phyloP scores from a whole-genome alignment of 1,140 invertebrate genomes.

The Pogonomyrmex barbatus region DNA sequence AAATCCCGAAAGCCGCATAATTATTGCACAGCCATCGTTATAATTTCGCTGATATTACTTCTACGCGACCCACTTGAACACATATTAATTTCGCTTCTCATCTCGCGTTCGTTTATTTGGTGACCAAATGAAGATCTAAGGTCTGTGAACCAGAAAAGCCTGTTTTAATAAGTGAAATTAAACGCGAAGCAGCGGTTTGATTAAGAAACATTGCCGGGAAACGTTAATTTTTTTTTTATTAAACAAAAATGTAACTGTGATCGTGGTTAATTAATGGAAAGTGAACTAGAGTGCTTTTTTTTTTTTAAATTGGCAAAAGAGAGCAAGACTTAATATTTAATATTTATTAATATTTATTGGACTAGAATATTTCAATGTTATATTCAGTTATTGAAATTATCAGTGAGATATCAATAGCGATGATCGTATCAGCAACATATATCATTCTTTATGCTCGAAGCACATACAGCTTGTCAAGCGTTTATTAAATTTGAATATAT shows the following conservation, averaged over 20 bases:
- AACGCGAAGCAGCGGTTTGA: background rate
- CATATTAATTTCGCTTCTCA: constrained; percentile 45
- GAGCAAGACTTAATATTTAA: background rate
- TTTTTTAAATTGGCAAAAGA: background rate
- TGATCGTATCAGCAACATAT: background rate
- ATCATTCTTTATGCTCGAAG: background rate
- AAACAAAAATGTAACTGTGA: background rate
- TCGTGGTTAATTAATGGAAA: background rate
- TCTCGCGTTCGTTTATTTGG: constrained; percentile 8
- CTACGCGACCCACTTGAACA: constrained; percentile 4
- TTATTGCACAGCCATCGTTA: constrained; percentile 54
- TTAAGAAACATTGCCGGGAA: background rate
- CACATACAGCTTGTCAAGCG: background rate
- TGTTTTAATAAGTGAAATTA: background rate
- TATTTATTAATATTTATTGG: too few relatives aligned
- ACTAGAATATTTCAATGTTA: background rate
- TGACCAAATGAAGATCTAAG: background rate
- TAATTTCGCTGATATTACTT: constrained; percentile 26
- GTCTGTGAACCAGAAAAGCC: background rate
- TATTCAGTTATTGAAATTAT: background rate
- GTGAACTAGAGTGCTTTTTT: background rate
- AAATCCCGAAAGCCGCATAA: constrained; percentile 42
- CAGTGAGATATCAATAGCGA: background rate
- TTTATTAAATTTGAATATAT: background rate
- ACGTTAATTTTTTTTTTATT: background rate